A percentile compares a stretch with the other conserved stretches of the same genome.
These are phyloP conservation scores for Bacillus rossius DNA, from an alignment of 1,140 invertebrate genomes.

Conservation along the genomic window DNA sequence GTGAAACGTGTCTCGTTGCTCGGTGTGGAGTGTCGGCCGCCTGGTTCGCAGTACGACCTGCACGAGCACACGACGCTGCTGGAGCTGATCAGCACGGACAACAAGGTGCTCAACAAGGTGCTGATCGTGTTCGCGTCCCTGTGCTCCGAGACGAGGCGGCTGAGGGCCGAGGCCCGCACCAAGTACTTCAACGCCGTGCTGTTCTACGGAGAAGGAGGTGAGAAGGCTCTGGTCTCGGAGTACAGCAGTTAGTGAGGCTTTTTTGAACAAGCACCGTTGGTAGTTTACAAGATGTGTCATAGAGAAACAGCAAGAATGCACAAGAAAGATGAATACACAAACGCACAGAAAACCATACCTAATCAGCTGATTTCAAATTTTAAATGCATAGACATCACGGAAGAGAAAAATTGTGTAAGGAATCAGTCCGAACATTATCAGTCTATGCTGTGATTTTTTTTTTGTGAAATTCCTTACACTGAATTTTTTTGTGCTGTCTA, in stretches of 20 bases:
- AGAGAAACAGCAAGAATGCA: too few species aligned
- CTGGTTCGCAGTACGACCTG: slow-evolving; percentile 41
- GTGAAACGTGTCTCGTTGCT: neutral
- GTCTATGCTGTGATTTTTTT: too few species aligned
- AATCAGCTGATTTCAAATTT: neutral
- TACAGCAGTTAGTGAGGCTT: too few species aligned
- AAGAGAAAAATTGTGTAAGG: neutral
- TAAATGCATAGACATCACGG: neutral
- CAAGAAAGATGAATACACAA: too few species aligned
- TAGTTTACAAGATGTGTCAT: too few species aligned
- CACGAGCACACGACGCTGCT: slow-evolving; percentile 59
- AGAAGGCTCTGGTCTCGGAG: too few species aligned
- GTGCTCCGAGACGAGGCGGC: slow-evolving; percentile 64
- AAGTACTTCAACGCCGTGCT: slow-evolving; percentile 57
- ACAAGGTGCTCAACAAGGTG: slow-evolving; percentile 74
- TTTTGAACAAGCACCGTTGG: too few species aligned
- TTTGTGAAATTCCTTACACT: too few species aligned
- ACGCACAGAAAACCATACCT: too few species aligned
- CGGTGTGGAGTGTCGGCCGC: too few species aligned
- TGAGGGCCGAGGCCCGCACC: slow-evolving; percentile 61
- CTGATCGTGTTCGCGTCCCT: slow-evolving; percentile 72
- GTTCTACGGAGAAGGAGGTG: slow-evolving; percentile 54
- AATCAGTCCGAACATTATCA: too few species aligned
- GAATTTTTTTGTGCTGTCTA: too few species aligned
- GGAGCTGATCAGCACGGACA: slow-evolving; percentile 72